A percentile compares a stretch with the other conserved stretches of the same genome.
These are phyloP conservation scores for Dicrostonyx torquatus DNA, from an alignment of 2,797 vertebrate genomes.

Conservation along the genomic window DNA sequence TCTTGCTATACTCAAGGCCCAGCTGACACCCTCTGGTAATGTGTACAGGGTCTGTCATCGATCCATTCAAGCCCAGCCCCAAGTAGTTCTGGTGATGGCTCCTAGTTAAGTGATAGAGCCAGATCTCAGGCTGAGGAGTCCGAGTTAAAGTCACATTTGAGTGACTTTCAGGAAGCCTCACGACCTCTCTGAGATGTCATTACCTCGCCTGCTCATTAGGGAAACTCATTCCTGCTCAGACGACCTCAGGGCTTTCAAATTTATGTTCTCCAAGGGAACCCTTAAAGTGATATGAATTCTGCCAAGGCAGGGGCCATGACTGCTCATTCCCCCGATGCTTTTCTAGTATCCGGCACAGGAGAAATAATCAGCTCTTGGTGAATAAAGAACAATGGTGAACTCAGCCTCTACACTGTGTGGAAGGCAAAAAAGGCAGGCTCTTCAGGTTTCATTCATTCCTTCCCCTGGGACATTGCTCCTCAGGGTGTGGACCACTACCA, in stretches of 20 bases:
- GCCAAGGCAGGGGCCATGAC: background rate
- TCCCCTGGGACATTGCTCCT: background rate
- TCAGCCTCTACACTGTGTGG: background rate
- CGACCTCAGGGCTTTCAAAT: background rate
- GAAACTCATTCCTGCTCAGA: background rate
- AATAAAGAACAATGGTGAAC: background rate
- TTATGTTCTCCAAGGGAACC: background rate
- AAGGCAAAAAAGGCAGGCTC: background rate
- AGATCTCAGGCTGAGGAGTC: background rate
- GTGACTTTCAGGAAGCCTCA: background rate
- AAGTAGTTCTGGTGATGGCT: background rate
- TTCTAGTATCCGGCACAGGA: background rate
- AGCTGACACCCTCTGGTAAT: background rate
- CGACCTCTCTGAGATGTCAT: background rate
- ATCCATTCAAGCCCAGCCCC: background rate
- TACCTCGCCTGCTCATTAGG: background rate
- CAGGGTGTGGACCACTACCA: background rate
- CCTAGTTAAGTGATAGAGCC: background rate
- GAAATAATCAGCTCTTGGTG: background rate
- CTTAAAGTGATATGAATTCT: fast-evolving
- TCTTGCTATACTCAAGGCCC: background rate
- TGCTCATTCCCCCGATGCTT: background rate
- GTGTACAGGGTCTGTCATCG: background rate
- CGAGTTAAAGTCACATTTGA: background rate
- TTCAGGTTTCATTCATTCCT: fast-evolving